Evolutionary conservation across 64 coral and sea anemone species (phyloP).

Genomic region (Porites lutea): DNA sequence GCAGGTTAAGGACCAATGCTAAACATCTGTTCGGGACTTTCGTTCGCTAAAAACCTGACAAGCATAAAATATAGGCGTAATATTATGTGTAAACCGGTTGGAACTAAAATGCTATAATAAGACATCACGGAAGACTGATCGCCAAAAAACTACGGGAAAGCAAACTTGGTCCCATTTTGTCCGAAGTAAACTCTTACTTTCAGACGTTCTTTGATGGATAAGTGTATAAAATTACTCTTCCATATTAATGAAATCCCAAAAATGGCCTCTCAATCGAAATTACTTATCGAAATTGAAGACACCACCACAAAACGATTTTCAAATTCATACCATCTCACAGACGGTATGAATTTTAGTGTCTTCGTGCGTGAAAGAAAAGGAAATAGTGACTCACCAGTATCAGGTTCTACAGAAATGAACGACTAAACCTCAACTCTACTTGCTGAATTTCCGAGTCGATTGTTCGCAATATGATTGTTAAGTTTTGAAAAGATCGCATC

Average conservation of each 20-base stretch:
- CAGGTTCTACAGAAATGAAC: background rate
- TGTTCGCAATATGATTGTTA: constrained; percentile 3
- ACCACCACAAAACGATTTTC: constrained; percentile 18
- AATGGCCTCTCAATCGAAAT: constrained; percentile 34
- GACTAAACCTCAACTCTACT: constrained; percentile 6
- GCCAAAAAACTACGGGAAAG: background rate
- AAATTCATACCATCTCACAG: constrained; percentile 12
- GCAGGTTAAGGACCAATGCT: constrained; percentile 5
- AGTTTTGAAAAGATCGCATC: constrained; percentile 27
- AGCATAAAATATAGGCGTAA: constrained; percentile 24
- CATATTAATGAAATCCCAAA: constrained; percentile 21
- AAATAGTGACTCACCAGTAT: constrained; percentile 21
- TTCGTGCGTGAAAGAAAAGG: background rate
- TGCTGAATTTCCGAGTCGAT: constrained; percentile 19
- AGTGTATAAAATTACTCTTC: background rate
- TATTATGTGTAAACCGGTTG: background rate
- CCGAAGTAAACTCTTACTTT: background rate
- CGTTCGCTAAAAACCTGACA: background rate
- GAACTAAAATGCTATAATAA: too few species aligned
- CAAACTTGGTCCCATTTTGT: background rate
- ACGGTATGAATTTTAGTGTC: background rate
- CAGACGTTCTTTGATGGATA: background rate
- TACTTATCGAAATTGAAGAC: background rate
- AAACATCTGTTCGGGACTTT: constrained; percentile 1
- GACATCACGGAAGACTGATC: background rate